These are phyloP conservation scores for Mallotus villosus DNA, from an alignment of 2,797 vertebrate species.

Conservation along the genomic window DNA sequence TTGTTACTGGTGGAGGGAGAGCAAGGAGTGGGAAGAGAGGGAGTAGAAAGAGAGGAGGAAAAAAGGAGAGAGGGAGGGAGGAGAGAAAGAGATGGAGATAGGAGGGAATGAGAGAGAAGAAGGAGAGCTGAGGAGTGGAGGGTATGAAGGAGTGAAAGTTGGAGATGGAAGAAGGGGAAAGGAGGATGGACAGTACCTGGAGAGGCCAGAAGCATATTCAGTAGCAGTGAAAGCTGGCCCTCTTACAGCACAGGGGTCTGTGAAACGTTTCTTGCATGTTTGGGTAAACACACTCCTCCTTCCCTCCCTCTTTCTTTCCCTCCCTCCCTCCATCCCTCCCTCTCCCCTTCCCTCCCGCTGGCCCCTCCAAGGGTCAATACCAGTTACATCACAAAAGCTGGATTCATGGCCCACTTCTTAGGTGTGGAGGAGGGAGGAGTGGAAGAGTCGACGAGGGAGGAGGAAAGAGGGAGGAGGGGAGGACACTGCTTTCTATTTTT, in stretches of 20 bases:
- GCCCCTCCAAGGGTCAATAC: constrained; percentile 69
- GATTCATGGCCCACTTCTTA: constrained; percentile 63
- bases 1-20: constrained; percentile 38
- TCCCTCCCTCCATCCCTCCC: constrained; percentile 1
- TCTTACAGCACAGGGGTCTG: constrained; percentile 51
- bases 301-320: not conserved
- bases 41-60: constrained; percentile 36
- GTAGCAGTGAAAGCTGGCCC: constrained; percentile 51
- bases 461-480: constrained; percentile 47
- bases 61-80: constrained; percentile 23
- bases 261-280: constrained; percentile 61
- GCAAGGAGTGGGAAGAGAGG: not conserved
- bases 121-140: not conserved
- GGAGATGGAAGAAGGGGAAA: not conserved
- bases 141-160: constrained; percentile 5
- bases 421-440: constrained; percentile 43
- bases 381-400: constrained; percentile 72
- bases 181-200: constrained; percentile 10
- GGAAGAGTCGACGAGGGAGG: constrained; percentile 35
- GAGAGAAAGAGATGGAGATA: not conserved
- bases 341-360: constrained; percentile 11
- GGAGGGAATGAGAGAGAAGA: constrained; percentile 5
- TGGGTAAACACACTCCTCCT: constrained; percentile 64
- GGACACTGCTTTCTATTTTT: constrained; percentile 8
- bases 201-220: constrained; percentile 51